A percentile compares a stretch with the other conserved stretches of the same genome.
phyloP scores from a whole-genome alignment of 1,140 invertebrate genomes.

The Euura saliciscinereae region DNA sequence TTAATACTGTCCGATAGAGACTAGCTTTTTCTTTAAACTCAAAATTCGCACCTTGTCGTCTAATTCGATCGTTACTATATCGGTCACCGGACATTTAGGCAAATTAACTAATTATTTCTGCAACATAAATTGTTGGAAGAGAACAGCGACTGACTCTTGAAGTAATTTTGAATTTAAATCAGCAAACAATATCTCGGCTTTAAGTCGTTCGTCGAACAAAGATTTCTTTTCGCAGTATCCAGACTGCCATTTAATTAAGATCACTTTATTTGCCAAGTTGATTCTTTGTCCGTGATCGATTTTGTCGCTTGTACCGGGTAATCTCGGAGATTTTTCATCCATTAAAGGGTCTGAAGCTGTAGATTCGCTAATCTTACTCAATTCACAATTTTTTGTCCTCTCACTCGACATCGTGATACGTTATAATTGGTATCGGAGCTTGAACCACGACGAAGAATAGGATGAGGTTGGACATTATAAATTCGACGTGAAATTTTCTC shows the following conservation, averaged over 20 bases:
- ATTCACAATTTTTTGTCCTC: no score
- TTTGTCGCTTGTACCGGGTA: neutral
- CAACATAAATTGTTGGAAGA: neutral
- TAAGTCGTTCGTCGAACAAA: slow-evolving; percentile 31
- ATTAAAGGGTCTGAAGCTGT: neutral
- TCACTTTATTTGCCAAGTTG: slow-evolving; percentile 44
- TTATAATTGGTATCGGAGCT: no score
- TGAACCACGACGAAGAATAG: neutral
- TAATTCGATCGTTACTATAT: neutral
- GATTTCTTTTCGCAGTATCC: slow-evolving; percentile 27
- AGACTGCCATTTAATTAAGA: slow-evolving; percentile 53
- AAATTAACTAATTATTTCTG: neutral
- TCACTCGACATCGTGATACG: no score
- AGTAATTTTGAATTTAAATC: neutral
- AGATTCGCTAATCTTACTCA: no score
- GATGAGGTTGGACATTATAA: neutral
- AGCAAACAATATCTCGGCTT: slow-evolving; percentile 29
- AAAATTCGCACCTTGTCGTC: neutral
- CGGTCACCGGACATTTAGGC: neutral
- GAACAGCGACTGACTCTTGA: neutral
- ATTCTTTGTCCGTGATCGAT: slow-evolving; percentile 38
- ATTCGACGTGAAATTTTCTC: neutral
- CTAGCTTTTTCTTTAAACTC: neutral
- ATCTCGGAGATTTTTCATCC: neutral
- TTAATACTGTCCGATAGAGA: neutral